Conservation (phyloP, 1,140 invertebrate species). For the Subanguina moxae region DNA sequence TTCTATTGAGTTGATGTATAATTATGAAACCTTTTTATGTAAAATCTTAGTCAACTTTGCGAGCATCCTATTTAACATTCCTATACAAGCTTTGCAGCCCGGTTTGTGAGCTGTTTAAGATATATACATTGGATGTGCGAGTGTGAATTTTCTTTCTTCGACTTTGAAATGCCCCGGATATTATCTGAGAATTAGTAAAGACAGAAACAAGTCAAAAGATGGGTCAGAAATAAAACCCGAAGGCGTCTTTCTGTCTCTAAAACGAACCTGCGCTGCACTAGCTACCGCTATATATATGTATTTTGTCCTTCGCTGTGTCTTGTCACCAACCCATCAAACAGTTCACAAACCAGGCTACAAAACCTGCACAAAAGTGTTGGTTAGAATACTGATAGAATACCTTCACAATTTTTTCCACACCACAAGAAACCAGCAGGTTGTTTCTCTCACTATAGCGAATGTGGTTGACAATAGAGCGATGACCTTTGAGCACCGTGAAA, state of each 20-base stretch:
- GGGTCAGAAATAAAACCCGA: no score
- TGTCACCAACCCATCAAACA: background rate
- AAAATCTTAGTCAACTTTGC: no score
- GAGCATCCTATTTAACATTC: no score
- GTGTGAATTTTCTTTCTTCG: no score
- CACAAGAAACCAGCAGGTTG: constrained; percentile 82
- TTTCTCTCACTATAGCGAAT: constrained; percentile 80
- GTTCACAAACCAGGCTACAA: background rate
- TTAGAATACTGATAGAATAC: constrained; percentile 59
- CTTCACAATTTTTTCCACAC: constrained; percentile 91
- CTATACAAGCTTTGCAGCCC: no score
- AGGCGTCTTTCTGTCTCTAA: no score
- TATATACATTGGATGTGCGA: no score
- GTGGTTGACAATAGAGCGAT: constrained; percentile 91
- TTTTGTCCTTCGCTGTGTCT: background rate
- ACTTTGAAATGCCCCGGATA: no score
- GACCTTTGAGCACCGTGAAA: constrained; percentile 78
- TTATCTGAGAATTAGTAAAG: no score
- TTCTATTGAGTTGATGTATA: background rate
- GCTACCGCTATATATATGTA: background rate
- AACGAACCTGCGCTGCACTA: background rate
- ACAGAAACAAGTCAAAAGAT: no score
- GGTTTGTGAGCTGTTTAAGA: no score
- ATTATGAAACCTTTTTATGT: no score
- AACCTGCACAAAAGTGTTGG: background rate